Conservation (phyloP, 2,113 vertebrate genomes). For the Columba livia region DNA sequence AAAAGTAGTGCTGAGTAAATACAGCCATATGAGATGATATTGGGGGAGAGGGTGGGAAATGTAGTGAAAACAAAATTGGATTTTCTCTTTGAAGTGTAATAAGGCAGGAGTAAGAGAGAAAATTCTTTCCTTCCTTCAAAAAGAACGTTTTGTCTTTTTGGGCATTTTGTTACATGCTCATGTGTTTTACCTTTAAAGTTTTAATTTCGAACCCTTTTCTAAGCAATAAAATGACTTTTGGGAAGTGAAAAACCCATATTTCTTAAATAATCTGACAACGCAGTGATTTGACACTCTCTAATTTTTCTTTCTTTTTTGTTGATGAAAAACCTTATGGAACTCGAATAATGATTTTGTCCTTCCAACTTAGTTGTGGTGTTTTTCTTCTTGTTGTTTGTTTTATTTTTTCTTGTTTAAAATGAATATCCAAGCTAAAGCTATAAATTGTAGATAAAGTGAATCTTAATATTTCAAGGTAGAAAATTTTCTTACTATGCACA, state of each 20-base stretch:
- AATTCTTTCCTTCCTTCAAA: accelerated
- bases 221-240: neutral
- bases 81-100: neutral
- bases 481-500: neutral
- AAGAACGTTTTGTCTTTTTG: neutral
- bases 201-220: neutral
- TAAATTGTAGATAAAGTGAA: neutral
- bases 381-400: too few species aligned
- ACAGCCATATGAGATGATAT: neutral
- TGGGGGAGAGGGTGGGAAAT: neutral
- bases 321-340: neutral
- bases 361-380: neutral
- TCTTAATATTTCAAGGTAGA: neutral
- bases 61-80: neutral
- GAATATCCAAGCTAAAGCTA: neutral
- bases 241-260: neutral
- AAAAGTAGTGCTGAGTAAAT: neutral
- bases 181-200: neutral
- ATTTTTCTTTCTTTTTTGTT: neutral
- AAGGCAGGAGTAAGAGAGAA: neutral
- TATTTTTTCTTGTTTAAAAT: neutral
- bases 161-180: neutral
- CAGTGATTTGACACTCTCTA: neutral
- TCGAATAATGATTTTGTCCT: neutral
- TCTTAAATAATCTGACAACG: neutral